Evolutionary conservation across 2,797 vertebrate genomes (phyloP), one percentile per base, ranked within the genome.

Genomic region (Sebastes matsubarae): DNA sequence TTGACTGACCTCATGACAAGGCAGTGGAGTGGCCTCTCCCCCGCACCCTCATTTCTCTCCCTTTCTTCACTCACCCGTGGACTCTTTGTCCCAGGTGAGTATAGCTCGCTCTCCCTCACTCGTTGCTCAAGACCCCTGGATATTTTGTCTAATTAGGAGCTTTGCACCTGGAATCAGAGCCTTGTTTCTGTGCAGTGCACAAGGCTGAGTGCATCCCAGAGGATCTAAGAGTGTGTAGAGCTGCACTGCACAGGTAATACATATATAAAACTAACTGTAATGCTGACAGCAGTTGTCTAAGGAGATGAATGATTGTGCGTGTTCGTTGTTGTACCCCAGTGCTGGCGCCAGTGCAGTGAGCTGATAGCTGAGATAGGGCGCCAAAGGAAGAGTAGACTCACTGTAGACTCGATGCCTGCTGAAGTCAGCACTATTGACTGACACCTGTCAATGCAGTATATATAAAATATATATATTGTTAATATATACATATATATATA

Each of bases 341-440:
- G 42, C 72, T 88, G 92, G 92, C 89, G 91, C 93, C 92, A 83
- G 68, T 64, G 82, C 64, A 64, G 72, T 24, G 71, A 86, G 87
- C 88, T 69, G 71, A 87, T 81, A 68, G 86, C 81, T 76, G 74
- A 79, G 68, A 57, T n/a, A 20, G 20, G 90, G 89, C 85, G 87
- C 89, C 90, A 8, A 68, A 68, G 75, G 67, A 86, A 69, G 80
- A 81, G 85, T 71, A 91, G 79, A 84, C 81, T 88, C 46, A 54
- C 63, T 71, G 46, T 87, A 52, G 75, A 89, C 73, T 85, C 78
- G 12, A 18, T 72, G 80, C 38, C 89, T 91, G 91, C 92, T 92
- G 84, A 90, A 87, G 86, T 93, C 91, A 93, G 92, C 94, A 88
- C 55, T 89, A 91, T 77, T 83, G 88, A 92, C 90, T 87, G 91